phyloP scores from a whole-genome alignment of 2,888 invertebrate species.

The Acrobasis suavella region DNA sequence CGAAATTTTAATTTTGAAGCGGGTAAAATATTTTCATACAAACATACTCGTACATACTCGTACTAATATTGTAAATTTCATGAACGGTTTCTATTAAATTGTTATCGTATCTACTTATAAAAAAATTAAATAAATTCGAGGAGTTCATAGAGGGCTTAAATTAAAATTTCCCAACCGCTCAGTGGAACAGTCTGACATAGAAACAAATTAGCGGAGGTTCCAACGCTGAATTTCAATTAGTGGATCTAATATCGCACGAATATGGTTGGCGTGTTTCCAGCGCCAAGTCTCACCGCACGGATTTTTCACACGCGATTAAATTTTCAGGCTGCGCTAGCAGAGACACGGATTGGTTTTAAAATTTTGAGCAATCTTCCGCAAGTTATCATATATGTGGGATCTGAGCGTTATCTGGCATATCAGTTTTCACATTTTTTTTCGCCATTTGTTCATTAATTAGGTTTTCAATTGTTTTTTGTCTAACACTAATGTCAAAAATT shows the following conservation, averaged over 20 bases:
- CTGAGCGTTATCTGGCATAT: too few relatives aligned
- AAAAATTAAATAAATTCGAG: too few relatives aligned
- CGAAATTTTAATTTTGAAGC: too few relatives aligned
- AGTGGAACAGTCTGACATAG: conserved; percentile 1
- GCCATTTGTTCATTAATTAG: too few relatives aligned
- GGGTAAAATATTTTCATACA: too few relatives aligned
- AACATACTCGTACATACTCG: too few relatives aligned
- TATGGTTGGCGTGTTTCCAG: conserved; percentile 15
- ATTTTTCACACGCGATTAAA: conserved; percentile 7
- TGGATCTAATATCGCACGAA: conserved; percentile 2
- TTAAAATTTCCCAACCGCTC: background rate
- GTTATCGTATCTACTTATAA: too few relatives aligned
- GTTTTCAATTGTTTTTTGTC: background rate
- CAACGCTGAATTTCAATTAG: conserved; percentile 12
- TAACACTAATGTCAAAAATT: background rate
- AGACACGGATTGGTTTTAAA: background rate
- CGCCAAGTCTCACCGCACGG: background rate
- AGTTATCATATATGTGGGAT: too few relatives aligned
- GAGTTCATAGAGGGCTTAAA: background rate
- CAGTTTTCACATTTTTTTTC: too few relatives aligned
- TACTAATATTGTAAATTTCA: too few relatives aligned
- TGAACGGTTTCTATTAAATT: too few relatives aligned
- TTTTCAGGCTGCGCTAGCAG: background rate
- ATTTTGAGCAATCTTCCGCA: too few relatives aligned
- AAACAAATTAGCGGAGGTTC: conserved; percentile 16